Evolutionary conservation across 1,140 invertebrate genomes (phyloP).

Genomic region (Brachionus plicatilis): DNA sequence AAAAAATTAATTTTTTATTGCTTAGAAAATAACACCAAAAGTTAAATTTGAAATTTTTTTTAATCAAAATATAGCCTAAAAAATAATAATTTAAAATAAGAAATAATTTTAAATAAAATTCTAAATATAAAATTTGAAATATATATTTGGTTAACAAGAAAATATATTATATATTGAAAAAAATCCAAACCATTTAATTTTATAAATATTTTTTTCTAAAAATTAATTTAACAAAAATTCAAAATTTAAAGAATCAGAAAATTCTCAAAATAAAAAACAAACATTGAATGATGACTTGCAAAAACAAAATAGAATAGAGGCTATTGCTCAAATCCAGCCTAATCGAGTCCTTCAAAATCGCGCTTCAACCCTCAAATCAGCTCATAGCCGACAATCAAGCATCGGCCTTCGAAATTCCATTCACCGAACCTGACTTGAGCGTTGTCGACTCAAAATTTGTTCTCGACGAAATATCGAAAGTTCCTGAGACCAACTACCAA

Average conservation of each 20-base stretch:
- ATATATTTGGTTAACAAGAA: neutral
- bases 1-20: too few relatives aligned
- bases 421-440: neutral
- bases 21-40: too few relatives aligned
- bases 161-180: neutral
- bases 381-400: neutral
- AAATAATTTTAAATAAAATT: too few relatives aligned
- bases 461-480: neutral
- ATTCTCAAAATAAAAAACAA: neutral
- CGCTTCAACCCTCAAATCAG: neutral
- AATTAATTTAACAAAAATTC: neutral
- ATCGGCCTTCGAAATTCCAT: neutral
- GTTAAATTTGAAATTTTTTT: too few relatives aligned
- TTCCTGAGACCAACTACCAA: neutral
- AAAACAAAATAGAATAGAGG: conserved; percentile 19
- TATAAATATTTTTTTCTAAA: neutral
- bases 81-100: too few relatives aligned
- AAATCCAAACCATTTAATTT: neutral
- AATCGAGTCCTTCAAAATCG: neutral
- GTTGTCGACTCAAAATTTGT: neutral
- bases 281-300: neutral
- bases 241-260: neutral
- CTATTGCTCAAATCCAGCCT: neutral
- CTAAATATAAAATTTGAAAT: too few relatives aligned
- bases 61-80: too few relatives aligned